A percentile compares a stretch with the other conserved stretches of the same genome.
Conservation (phyloP, 2,888 invertebrate genomes). For the Drosophila tanythrix region DNA sequence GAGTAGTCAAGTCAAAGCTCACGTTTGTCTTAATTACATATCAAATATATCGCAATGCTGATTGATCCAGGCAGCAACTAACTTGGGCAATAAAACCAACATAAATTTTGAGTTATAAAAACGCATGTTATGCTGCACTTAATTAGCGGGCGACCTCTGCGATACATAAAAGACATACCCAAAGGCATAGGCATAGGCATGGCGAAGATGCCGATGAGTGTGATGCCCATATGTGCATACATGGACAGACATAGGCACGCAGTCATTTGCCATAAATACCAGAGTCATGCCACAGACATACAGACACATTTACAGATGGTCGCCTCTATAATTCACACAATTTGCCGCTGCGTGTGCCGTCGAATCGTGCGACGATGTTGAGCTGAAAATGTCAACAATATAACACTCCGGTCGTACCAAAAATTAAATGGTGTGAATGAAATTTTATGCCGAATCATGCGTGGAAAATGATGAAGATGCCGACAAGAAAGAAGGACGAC, state of each 20-base stretch:
- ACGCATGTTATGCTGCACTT: slow-evolving; percentile 79
- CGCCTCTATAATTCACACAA: slow-evolving; percentile 70
- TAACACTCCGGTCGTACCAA: slow-evolving; percentile 41
- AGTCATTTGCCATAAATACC: slow-evolving; percentile 51
- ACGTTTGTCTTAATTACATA: slow-evolving; percentile 78
- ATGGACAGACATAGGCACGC: slow-evolving; percentile 20
- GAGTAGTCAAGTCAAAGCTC: slow-evolving; percentile 28
- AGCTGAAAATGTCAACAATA: slow-evolving; percentile 70
- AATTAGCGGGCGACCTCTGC: slow-evolving; percentile 70
- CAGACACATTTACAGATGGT: slow-evolving; percentile 31
- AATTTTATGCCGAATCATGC: slow-evolving; percentile 82
- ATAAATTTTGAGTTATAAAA: slow-evolving; percentile 80
- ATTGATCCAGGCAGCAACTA: slow-evolving; percentile 67
- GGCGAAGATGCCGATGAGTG: slow-evolving; percentile 40
- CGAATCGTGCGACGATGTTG: slow-evolving; percentile 44
- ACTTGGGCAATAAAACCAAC: slow-evolving; percentile 69
- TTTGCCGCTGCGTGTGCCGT: slow-evolving; percentile 73
- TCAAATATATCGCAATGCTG: slow-evolving; percentile 76
- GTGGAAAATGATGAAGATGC: slow-evolving; percentile 79
- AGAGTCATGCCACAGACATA: slow-evolving; percentile 46
- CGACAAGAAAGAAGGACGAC: slow-evolving; percentile 30
- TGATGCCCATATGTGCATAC: slow-evolving; percentile 52
- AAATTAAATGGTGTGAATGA: slow-evolving; percentile 81
- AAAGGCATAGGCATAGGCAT: neutral
- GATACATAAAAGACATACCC: slow-evolving; percentile 1